Conservation (phyloP, 2,113 vertebrate genomes). For the Pomatorhinus ruficollis region DNA sequence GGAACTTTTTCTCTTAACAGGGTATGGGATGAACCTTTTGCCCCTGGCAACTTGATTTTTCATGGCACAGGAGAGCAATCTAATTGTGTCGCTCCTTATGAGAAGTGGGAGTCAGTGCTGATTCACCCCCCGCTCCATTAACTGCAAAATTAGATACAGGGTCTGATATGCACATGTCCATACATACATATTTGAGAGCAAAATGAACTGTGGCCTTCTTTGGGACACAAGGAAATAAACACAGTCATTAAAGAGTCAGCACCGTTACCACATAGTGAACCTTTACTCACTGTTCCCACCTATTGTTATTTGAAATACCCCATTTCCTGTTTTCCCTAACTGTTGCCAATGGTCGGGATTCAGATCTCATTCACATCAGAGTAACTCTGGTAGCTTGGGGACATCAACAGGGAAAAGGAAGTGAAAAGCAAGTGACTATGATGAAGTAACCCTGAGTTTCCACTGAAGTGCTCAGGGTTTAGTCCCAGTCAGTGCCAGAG, state of each 20-base stretch:
- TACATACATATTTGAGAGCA: neutral
- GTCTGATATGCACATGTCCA: neutral
- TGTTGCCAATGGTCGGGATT: constrained; percentile 43
- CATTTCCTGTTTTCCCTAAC: constrained; percentile 55
- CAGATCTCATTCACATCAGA: constrained; percentile 37
- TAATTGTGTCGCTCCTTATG: neutral
- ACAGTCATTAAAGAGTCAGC: constrained; percentile 63
- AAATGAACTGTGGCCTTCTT: constrained; percentile 56
- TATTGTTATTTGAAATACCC: constrained; percentile 68
- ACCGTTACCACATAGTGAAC: constrained; percentile 36
- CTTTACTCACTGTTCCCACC: constrained; percentile 63
- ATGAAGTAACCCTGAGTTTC: constrained; percentile 41
- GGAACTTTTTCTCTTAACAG: neutral
- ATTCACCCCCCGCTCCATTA: neutral
- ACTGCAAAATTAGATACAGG: neutral
- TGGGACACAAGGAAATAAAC: constrained; percentile 49
- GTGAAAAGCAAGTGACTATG: constrained; percentile 15
- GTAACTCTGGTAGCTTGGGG: neutral
- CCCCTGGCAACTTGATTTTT: neutral
- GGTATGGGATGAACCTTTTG: neutral
- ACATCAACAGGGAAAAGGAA: constrained; percentile 44
- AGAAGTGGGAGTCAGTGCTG: neutral
- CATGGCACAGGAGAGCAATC: neutral
- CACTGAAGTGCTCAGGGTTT: neutral
- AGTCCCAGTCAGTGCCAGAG: neutral